phyloP scores from a whole-genome alignment of 2,797 vertebrate species.

The Anisognathus igniventris region DNA sequence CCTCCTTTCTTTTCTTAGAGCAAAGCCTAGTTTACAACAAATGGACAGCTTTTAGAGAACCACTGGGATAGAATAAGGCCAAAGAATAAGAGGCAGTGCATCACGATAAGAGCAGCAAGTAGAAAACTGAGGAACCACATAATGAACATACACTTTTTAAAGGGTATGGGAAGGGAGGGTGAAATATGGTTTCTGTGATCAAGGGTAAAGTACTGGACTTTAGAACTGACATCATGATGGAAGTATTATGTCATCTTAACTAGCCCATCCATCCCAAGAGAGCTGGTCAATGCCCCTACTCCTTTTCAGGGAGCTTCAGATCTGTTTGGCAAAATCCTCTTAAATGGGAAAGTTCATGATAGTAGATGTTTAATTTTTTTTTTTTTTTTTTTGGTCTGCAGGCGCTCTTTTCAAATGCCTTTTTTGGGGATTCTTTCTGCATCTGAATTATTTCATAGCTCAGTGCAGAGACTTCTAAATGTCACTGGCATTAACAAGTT shows the following conservation, averaged over 20 bases:
- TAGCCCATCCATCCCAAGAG: not conserved
- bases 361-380: not conserved
- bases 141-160: not conserved
- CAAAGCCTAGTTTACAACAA: not conserved
- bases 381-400: not conserved
- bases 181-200: not conserved
- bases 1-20: not conserved
- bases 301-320: not conserved
- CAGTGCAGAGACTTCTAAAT: conserved; percentile 34
- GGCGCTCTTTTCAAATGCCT: not conserved
- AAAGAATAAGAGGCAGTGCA: not conserved
- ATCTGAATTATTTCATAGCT: conserved; percentile 51
- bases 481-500: conserved; percentile 57
- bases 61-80: not conserved
- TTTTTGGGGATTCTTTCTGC: conserved; percentile 20
- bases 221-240: not conserved
- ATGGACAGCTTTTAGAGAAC: not conserved
- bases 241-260: not conserved
- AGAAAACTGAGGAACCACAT: not conserved
- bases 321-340: not conserved
- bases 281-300: not conserved
- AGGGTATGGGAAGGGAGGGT: not conserved
- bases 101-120: not conserved
- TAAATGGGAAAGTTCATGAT: not conserved
- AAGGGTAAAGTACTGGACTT: not conserved